Evolutionary conservation across 2,888 invertebrate species (phyloP), one percentile per base, ranked within the genome.

Genomic region (Orthosia gracilis): DNA sequence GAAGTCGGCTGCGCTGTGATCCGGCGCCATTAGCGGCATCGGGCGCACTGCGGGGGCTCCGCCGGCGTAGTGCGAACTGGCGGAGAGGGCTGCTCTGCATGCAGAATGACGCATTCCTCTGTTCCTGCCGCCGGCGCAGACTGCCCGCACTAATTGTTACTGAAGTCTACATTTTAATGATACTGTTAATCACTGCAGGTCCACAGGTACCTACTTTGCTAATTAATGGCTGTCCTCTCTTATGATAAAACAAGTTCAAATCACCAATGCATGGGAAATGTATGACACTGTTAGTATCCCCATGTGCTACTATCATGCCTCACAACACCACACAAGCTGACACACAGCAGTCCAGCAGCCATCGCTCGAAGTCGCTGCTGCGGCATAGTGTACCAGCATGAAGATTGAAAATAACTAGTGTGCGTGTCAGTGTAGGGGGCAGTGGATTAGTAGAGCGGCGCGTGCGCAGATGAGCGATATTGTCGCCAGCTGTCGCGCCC

Each of bases 21-120:
- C 11, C 52, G 66, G 59, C 83, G 83, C 69, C 69, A 67, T 50
- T 67, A 63, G 76, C 80, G 83, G 84, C 83, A 69, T 63, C 62
- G 62, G 50, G 12, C 4, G 52, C 80, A 0, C 84, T 18, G 61
- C 83, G 63, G 81, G 67, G 65, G 65, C 7, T n/a, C 63, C 81
- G 55, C 61, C 26, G 26, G 63, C 59, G 52, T 62, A 26, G 31
- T 4, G 31, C 31, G 31, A 3, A 31, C 31, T 31, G 31, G 31
- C 31, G 31, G 31, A 4, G 31, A 4, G 31, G 31, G 31, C 54
- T 18, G 54, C 18, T 54, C 69, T 57, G n/a, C 73, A 69, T 76
- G 86, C 74, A 80, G 70, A 74, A 73, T 31, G 59, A 31, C 62
- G 55, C 74, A 66, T 72, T 54, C 69, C 64, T 72, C 83, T 47